These are phyloP conservation scores for Clitarchus hookeri DNA, from an alignment of 2,888 invertebrate species.

Conservation along the genomic window DNA sequence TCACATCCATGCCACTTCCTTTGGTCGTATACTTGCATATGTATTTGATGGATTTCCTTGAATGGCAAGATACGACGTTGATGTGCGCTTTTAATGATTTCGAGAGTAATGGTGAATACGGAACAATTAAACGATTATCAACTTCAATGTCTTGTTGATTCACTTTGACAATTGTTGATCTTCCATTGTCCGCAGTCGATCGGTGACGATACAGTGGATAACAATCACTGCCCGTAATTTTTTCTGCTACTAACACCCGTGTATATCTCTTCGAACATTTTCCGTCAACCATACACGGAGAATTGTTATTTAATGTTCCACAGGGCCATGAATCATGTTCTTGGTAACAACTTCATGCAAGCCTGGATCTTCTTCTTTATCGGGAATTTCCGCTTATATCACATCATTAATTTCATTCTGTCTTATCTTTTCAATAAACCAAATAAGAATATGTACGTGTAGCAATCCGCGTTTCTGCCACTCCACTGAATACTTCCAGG, in stretches of 20 bases:
- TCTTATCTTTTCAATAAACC: conserved; percentile 27
- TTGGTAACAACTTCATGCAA: conserved; percentile 49
- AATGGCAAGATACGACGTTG: not conserved
- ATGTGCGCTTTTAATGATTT: not conserved
- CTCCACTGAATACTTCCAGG: conserved; percentile 29
- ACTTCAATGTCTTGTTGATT: not conserved
- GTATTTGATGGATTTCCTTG: conserved; percentile 37
- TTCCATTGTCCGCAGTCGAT: conserved; percentile 43
- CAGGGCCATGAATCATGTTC: conserved; percentile 52
- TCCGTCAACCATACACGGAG: conserved; percentile 40
- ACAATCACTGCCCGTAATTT: conserved; percentile 43
- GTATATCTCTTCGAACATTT: conserved; percentile 46
- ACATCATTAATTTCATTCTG: conserved; percentile 44
- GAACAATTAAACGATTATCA: conserved; percentile 6
- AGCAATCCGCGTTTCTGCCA: conserved; percentile 40
- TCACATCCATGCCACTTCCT: conserved; percentile 45
- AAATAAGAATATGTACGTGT: conserved; percentile 27
- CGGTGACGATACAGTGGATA: conserved; percentile 48
- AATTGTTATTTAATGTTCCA: conserved; percentile 43
- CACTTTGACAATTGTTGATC: conserved; percentile 15
- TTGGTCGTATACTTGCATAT: conserved; percentile 48
- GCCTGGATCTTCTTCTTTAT: conserved; percentile 44
- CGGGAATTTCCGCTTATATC: conserved; percentile 50
- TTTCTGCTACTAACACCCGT: conserved; percentile 44
- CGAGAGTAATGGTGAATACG: not conserved